Base-by-base conservation (phyloP, 2,888 invertebrate species). In the Aromia moschata region DNA sequence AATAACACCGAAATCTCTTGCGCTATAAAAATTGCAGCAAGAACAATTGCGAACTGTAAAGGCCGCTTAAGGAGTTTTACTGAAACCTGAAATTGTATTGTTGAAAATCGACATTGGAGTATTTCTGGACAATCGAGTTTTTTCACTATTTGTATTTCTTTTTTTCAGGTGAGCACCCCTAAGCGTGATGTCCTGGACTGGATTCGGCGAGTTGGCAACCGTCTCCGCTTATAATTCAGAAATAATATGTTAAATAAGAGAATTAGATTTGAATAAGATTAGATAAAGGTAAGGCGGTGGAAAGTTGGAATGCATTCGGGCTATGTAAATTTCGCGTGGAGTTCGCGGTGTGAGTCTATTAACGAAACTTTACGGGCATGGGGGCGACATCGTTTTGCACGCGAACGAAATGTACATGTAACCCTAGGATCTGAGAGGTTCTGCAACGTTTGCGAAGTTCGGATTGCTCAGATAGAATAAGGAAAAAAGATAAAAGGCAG, bases 321-420 rank as follows among this genome's bases (percentile, higher is more conserved):
- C n/a, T 33, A 46, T 33, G 46, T 33, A 33, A 46, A 46, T 46
- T 33, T 36, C 33, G 17, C 5, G 17, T 12, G 30, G 46, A 10
- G 15, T n/a, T 33, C 15, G 18, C 14, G 46, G 46, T 46, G 33
- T 9, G 46, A 46, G 46, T 46, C 11, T 46, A 46, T 46, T 46
- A 46, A 25, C 17, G 33, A 46, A 33, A 46, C 11, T 46, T 46
- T 46, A 36, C 33, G 15, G n/a, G 31, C 25, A 43, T 43, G 25
- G 18, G 12, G 43, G 18, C n/a, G 20, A 17, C 17, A 3, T 17
- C 25, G 5, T 1, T n/a, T 12, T 2, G 36, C 46, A 46, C 33
- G 46, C 46, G 18, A 33, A 7, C 33, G 7, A 11, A 33, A 33
- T 33, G n/a, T n/a, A 7, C 11, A 33, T 25, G 11, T 33, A 33